Evolutionary conservation across 23 tunicate genomes (phyloP), one percentile per base, ranked within the genome.

Genomic region (Trididemnum clinides): DNA sequence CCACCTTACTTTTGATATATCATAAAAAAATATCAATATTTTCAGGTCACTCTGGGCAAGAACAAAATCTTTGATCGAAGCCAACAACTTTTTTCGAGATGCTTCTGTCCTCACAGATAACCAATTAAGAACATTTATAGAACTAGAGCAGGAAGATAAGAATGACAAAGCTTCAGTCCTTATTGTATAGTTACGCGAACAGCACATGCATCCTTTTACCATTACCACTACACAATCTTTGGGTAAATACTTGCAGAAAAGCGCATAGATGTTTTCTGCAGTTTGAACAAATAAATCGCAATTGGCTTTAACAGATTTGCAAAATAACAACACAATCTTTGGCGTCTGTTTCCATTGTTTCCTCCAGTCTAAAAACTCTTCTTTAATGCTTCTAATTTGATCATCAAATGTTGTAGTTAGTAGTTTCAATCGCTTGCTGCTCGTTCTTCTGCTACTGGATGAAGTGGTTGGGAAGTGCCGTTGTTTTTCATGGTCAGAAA

Each of bases 11-110:
- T 78, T 78, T 3, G 65, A 51, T 25, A 51, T 51, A 34, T 78
- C 65, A 51, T 50, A 78, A 51, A 78, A 78, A 78, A 78, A 78
- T 37, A 78, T 2, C 19, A 78, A 25, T 15, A 51, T n/a, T 78
- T 78, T 78, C 28, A 78, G 25, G 28, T 78, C 83, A 21, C 15
- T 54, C 51, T 51, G 83, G 36, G 39, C 7, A 3, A 78, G 21
- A 31, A 28, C 3, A n/a, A 51, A 78, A 7, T 51, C 50, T 78
- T 78, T 51, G 5, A 78, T 51, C 2, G 83, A 21, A 6, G 36
- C 23, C 19, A 50, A 2, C 28, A 78, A 39, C 25, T 4, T 32
- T 51, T 51, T 78, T 31, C 30, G 27, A 19, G 25, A 36, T 51
- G 5, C 30, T 51, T 26, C 66, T 4, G 66, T 30, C 4, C 29